A percentile compares a stretch with the other conserved stretches of the same genome.
Conservation (phyloP, 2,797 vertebrate genomes). For the Trachurus trachurus region DNA sequence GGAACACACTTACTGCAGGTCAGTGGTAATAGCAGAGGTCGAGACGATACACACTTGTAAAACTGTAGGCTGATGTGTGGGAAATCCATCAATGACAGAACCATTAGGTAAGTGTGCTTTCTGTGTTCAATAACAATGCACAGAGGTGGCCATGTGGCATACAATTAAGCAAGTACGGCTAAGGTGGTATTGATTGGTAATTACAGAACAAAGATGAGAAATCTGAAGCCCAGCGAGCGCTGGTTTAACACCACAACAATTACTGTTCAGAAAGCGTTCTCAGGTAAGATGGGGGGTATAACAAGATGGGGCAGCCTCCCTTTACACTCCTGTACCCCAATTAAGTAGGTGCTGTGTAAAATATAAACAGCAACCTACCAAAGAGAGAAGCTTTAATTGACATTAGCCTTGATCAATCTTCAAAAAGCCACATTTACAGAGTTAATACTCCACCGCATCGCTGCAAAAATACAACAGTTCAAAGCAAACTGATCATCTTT, state of each 20-base stretch:
- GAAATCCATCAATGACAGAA: constrained; percentile 61
- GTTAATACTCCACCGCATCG: constrained; percentile 33
- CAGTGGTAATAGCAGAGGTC: constrained; percentile 15
- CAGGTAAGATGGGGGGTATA: not conserved
- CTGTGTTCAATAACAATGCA: constrained; percentile 43
- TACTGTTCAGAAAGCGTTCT: constrained; percentile 33
- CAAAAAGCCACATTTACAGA: constrained; percentile 7
- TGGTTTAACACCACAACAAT: constrained; percentile 37
- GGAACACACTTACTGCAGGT: constrained; percentile 1
- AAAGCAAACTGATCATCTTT: constrained; percentile 46
- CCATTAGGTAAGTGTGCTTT: constrained; percentile 42
- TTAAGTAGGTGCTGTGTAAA: constrained; percentile 8
- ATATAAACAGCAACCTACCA: not conserved
- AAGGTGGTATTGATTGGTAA: constrained; percentile 56
- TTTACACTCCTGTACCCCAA: not conserved
- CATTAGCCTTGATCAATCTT: constrained; percentile 25
- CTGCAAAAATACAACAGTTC: constrained; percentile 38
- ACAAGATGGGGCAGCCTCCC: constrained; percentile 1
- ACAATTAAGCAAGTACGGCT: constrained; percentile 46
- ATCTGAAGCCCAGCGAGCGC: constrained; percentile 20
- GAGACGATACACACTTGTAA: constrained; percentile 42
- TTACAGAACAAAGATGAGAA: constrained; percentile 49
- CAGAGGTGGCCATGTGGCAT: constrained; percentile 28
- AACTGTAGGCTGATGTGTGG: constrained; percentile 40
- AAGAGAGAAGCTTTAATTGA: constrained; percentile 18